Evolutionary conservation across 23 tunicate species (phyloP).

Genomic region (Halocynthia aurantium): DNA sequence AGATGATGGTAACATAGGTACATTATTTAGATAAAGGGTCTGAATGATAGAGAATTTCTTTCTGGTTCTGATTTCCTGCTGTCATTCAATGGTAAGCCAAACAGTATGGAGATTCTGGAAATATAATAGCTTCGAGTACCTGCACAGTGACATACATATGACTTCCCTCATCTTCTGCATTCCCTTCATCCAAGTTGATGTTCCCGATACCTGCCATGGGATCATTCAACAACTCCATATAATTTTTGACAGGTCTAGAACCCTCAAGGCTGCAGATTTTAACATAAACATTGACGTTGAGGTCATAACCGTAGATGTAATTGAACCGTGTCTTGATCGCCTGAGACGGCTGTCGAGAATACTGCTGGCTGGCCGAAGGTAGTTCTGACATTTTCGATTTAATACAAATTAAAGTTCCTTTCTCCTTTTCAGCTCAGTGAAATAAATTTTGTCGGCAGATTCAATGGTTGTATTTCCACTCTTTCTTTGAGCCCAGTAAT

Average conservation of each 20-base stretch:
- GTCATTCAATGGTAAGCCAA: constrained; percentile 6
- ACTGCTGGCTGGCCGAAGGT: not conserved
- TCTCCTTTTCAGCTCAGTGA: constrained; percentile 6
- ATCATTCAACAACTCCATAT: constrained; percentile 60
- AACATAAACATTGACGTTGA: constrained; percentile 44
- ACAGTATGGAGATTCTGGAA: not conserved
- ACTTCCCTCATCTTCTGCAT: constrained; percentile 46
- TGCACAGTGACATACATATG: constrained; percentile 83
- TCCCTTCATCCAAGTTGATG: constrained; percentile 47
- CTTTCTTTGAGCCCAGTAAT: constrained; percentile 19
- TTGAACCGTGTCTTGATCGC: constrained; percentile 34
- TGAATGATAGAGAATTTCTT: no score
- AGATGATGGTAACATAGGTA: no score
- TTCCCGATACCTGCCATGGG: constrained; percentile 26
- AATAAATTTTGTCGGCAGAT: constrained; percentile 3
- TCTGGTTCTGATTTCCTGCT: no score
- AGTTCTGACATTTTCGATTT: constrained; percentile 12
- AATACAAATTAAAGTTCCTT: not conserved
- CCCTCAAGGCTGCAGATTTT: constrained; percentile 91
- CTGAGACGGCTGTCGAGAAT: not conserved
- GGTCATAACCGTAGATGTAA: constrained; percentile 79
- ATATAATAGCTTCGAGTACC: constrained; percentile 23
- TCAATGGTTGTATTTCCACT: constrained; percentile 13
- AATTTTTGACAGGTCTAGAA: constrained; percentile 32
- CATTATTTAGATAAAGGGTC: no score